Base-by-base conservation (phyloP, 1,140 invertebrate genomes). In the Drosophila insularis region DNA sequence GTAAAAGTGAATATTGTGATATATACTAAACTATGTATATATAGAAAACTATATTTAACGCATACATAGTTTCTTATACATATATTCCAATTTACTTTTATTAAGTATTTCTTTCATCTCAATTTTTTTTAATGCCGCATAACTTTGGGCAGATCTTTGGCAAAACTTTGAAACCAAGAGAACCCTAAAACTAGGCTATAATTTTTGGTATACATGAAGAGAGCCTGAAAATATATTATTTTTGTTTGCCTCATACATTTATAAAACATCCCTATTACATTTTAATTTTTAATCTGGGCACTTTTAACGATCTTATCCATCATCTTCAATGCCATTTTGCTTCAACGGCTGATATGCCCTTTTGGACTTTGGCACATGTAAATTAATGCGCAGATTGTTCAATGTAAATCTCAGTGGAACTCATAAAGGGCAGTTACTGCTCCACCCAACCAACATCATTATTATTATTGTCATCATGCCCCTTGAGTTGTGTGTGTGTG, bases 301-400 rank as follows among this genome's bases (percentile, higher is more conserved):
- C 13, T 1, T 35, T 35, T 8, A 14, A 19, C 17, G 17, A 6
- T 31, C 14, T 58, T 58, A 35, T 58, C 17, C 43, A 58, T 32
- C 8, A 58, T 58, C 55, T 58, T 58, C 55, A 58, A 58, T 58
- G 55, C 43, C 46, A 53, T 35, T 27, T 46, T 35, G 14, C 53
- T 65, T 54, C 56, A 50, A 19, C 27, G 4, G 35, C 35, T 11
- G 11, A 37, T 13, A 11, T n/a, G 27, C 27, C 27, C 17, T 10
- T 43, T 62, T 87, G 79, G 71, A 87, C 81, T 87, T 87, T 79
- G 62, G 13, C 39, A n/a, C 17, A 53, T 64, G 84, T 78, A 68
- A 75, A 35, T 62, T 69, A 43, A 77, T 61, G 54, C 63, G 75
- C 32, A 76, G 82, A 71, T 59, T 75, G 13, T 7, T 10, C 19